These are phyloP conservation scores for Desoria tigrina DNA, from an alignment of 2,888 invertebrate genomes.

Conservation along the genomic window DNA sequence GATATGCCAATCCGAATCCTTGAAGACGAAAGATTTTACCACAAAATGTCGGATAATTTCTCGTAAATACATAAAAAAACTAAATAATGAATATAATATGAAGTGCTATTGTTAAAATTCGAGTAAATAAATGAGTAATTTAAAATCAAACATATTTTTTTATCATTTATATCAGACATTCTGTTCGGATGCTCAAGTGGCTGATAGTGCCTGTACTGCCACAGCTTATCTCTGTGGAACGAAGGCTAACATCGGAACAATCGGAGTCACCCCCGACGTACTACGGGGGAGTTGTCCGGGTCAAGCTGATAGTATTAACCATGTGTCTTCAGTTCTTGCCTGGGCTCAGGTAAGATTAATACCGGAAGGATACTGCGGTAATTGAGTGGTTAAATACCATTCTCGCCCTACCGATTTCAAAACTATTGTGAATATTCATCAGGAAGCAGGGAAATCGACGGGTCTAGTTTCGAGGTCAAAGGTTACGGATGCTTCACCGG, in stretches of 20 bases:
- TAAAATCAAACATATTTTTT: too few relatives aligned
- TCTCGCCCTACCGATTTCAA: too few relatives aligned
- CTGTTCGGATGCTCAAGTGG: conserved; percentile 12
- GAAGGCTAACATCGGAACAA: conserved; percentile 73
- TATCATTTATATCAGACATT: conserved; percentile 8
- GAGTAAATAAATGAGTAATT: too few relatives aligned
- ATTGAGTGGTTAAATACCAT: too few relatives aligned
- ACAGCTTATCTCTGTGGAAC: conserved; percentile 78
- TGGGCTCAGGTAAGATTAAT: conserved; percentile 50
- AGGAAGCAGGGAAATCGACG: conserved; percentile 63
- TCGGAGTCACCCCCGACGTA: conserved; percentile 72
- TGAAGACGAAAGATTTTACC: too few relatives aligned
- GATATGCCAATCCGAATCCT: too few relatives aligned
- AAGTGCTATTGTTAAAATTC: too few relatives aligned
- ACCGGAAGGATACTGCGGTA: too few relatives aligned
- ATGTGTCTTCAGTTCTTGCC: conserved; percentile 33
- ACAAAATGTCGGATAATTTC: too few relatives aligned
- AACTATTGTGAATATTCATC: too few relatives aligned
- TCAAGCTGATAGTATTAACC: conserved; percentile 27
- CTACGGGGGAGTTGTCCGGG: conserved; percentile 26
- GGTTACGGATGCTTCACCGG: conserved; percentile 49
- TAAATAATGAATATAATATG: too few relatives aligned
- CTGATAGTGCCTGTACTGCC: conserved; percentile 59
- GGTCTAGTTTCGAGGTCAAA: conserved; percentile 50
- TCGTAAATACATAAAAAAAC: too few relatives aligned